Conservation (phyloP, 2,113 vertebrate genomes). For the Pelecanoides urinatrix region DNA sequence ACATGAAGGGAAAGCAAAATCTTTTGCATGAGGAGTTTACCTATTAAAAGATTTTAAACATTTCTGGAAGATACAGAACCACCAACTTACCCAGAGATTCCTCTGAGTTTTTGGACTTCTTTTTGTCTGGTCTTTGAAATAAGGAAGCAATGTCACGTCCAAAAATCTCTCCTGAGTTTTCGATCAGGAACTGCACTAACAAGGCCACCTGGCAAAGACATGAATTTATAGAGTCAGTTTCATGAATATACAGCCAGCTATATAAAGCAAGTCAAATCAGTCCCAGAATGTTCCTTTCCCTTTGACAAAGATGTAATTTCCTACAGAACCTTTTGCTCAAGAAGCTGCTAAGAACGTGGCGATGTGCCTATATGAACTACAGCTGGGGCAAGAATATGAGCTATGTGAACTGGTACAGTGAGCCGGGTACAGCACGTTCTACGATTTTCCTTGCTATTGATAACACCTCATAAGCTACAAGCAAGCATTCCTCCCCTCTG, state of each 20-base stretch:
- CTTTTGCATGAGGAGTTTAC: background rate
- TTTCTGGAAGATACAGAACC: background rate
- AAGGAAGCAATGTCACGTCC: slow-evolving; percentile 71
- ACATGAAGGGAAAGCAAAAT: background rate
- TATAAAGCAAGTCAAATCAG: background rate
- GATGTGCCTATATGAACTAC: background rate
- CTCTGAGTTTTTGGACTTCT: slow-evolving; percentile 27
- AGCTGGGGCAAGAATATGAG: background rate
- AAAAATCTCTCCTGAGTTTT: slow-evolving; percentile 76
- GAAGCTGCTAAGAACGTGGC: background rate
- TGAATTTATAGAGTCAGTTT: background rate
- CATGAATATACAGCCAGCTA: background rate
- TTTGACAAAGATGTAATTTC: background rate
- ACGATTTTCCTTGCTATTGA: background rate
- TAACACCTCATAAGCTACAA: background rate
- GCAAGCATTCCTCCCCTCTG: background rate
- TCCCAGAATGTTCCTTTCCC: background rate
- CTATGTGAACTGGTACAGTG: background rate
- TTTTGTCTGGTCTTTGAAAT: slow-evolving; percentile 59
- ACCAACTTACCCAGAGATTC: slow-evolving; percentile 56
- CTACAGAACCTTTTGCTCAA: background rate
- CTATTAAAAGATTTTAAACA: background rate
- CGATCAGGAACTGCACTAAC: slow-evolving; percentile 78
- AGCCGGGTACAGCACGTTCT: background rate
- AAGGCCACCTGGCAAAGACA: slow-evolving; percentile 71